These are phyloP conservation scores for Bucorvus abyssinicus DNA, from an alignment of 2,797 vertebrate genomes.

Conservation along the genomic window DNA sequence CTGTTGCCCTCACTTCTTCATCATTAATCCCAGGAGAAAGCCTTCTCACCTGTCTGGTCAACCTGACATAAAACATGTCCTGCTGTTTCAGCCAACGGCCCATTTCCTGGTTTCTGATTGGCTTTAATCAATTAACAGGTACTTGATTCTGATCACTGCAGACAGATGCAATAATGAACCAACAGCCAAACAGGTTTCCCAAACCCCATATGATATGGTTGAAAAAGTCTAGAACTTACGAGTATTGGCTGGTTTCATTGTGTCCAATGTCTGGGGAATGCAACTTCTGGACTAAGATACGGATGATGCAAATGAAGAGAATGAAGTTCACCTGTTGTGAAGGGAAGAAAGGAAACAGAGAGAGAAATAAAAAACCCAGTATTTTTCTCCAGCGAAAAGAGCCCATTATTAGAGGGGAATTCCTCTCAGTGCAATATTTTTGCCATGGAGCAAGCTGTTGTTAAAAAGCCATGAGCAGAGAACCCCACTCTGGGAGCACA, in stretches of 20 bases:
- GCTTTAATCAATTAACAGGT: not conserved
- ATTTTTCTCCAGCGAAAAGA: not conserved
- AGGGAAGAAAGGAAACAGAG: not conserved
- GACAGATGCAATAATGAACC: not conserved
- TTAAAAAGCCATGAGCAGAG: conserved; percentile 41
- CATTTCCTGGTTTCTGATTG: not conserved
- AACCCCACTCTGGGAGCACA: not conserved
- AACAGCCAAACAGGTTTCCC: not conserved
- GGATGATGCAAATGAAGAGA: conserved; percentile 94
- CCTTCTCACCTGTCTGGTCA: not conserved
- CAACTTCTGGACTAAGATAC: conserved; percentile 93
- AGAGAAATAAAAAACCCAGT: not conserved
- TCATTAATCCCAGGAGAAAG: not conserved
- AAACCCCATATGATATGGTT: accelerated
- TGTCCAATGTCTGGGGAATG: conserved; percentile 91
- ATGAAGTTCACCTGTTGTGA: conserved; percentile 88
- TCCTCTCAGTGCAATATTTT: not conserved
- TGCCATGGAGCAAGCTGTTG: not conserved
- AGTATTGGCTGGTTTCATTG: conserved; percentile 91
- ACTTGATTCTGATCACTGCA: not conserved
- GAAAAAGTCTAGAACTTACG: conserved; percentile 78
- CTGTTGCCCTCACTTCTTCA: not conserved
- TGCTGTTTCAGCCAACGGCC: not conserved
- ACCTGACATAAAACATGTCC: not conserved
- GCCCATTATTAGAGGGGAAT: not conserved